phyloP scores from a whole-genome alignment of 2,888 invertebrate species.

The Acleris laterana region DNA sequence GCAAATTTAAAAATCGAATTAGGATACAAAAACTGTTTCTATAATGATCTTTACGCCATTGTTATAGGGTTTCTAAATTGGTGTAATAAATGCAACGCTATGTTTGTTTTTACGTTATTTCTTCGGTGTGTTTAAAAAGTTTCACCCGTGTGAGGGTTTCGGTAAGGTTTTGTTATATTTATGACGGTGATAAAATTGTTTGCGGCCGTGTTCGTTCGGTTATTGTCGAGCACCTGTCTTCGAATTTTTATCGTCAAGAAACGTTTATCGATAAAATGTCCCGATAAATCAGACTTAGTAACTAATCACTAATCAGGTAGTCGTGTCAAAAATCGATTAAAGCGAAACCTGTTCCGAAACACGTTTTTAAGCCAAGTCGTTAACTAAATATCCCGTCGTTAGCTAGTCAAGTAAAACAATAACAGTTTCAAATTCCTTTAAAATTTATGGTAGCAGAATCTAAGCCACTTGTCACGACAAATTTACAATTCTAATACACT shows the following conservation, averaged over 20 bases:
- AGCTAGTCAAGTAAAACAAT: slow-evolving; percentile 32
- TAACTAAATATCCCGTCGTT: slow-evolving; percentile 26
- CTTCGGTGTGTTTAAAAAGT: slow-evolving; percentile 66
- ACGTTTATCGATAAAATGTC: slow-evolving; percentile 51
- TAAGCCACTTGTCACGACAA: slow-evolving; percentile 57
- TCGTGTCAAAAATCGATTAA: slow-evolving; percentile 20
- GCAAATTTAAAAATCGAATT: slow-evolving; percentile 34
- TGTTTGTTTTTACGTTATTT: slow-evolving; percentile 50
- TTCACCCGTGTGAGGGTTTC: slow-evolving; percentile 59
- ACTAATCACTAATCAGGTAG: slow-evolving; percentile 22
- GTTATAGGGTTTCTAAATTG: slow-evolving; percentile 41
- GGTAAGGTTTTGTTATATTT: slow-evolving; percentile 71
- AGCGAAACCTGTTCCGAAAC: slow-evolving; percentile 1
- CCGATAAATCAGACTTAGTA: slow-evolving; percentile 22
- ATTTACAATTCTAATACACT: slow-evolving; percentile 72
- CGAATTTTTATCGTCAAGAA: slow-evolving; percentile 54
- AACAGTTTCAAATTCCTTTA: slow-evolving; percentile 32
- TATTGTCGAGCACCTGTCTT: slow-evolving; percentile 72
- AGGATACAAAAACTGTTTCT: slow-evolving; percentile 36
- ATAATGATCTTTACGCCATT: slow-evolving; percentile 49
- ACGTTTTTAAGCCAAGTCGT: slow-evolving; percentile 20
- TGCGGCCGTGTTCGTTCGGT: slow-evolving; percentile 72
- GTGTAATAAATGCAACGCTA: slow-evolving; percentile 42
- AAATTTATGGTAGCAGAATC: slow-evolving; percentile 38
- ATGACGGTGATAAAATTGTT: slow-evolving; percentile 79